Evolutionary conservation across 1,140 invertebrate species (phyloP), one percentile per base, ranked within the genome.

Genomic region (Ostrea denselamellosa): DNA sequence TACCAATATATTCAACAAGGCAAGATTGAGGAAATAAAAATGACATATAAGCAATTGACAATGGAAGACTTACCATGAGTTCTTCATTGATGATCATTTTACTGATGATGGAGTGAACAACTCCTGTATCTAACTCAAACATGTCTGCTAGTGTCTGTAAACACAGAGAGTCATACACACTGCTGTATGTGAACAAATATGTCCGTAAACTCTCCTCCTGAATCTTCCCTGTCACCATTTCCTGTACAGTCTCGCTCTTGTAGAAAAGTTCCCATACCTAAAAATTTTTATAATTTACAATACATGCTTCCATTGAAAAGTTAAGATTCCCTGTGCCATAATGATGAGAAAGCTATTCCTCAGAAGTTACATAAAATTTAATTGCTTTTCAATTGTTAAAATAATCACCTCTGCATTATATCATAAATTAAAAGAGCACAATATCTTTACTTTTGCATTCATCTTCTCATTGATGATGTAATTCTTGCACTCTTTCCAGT

Each of bases 41-140:
- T 5, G 34, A 44, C 1, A 44, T 44, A 44, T 44, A 44, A 44
- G 34, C 34, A 44, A 1, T 44, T 44, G 1, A 44, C n/a, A 25
- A 28, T 28, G 44, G 19, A 34, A 10, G 34, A 88, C 90, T 90
- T 90, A 97, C 97, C 97, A 99, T 98, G 0, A 99, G 95, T 94
- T 99, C 99, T 94, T 99, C 99, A 94, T 99, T 99, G 85, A 99
- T 99, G 82, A 99, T 99, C 99, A 99, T 99, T 95, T 99, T 99
- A 92, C 98, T 99, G 81, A 99, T 98, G 81, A 98, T 98, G 4
- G 98, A 98, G 95, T 99, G 98, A 28, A 99, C 98, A 71, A 97
- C 96, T 14, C 97, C 94, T 89, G 97, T 96, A 0, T 98, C 97
- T 90, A 99, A 94, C 92, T 99, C 97, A 94, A 99, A 99, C 98